Base-by-base conservation (phyloP, 2,888 invertebrate genomes). In the Lutraria lutraria region DNA sequence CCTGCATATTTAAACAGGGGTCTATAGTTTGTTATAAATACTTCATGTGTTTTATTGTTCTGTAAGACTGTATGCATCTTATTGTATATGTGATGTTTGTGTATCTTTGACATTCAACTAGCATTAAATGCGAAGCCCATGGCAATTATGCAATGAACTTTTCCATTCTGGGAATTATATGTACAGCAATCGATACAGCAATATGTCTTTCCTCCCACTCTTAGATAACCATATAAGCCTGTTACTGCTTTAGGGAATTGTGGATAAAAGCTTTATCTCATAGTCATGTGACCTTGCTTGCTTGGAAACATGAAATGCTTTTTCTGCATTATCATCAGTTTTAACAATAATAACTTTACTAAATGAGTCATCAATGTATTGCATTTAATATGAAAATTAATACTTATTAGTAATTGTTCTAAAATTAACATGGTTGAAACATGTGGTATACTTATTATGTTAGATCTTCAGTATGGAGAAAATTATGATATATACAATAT, bases 61-160 rank as follows among this genome's bases (percentile, higher is more conserved):
- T 43, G 43, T 43, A 43, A 4, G 43, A 4, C 8, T 43, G 43
- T 43, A 8, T 43, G 2, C 43, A 43, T 43, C 8, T n/a, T 68
- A 68, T 12, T 68, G n/a, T 68, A 68, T 25, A 25, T 68, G 13
- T 19, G 60, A 68, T 68, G 6, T 68, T 25, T n/a, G 63, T 68
- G 63, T 68, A n/a, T 68, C 4, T 21, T 68, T 68, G 63, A 68
- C 63, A 68, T 68, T 68, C 25, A 25, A 13, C 63, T 8, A 25
- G n/a, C 25, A 68, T 68, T 68, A 12, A 25, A 68, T 25, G 25
- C 63, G 12, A 4, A 68, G 63, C 63, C 25, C 25, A 25, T 68
- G 63, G 63, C 2, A 68, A 68, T 68, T 68, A 68, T 68, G 63
- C 63, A 25, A 68, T 68, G 63, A 68, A 68, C 25, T 68, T 68